Percentiles rank a stretch among this genome's conserved stretches.
phyloP scores from a whole-genome alignment of 2,113 vertebrate genomes.

The Bubo scandiacus region DNA sequence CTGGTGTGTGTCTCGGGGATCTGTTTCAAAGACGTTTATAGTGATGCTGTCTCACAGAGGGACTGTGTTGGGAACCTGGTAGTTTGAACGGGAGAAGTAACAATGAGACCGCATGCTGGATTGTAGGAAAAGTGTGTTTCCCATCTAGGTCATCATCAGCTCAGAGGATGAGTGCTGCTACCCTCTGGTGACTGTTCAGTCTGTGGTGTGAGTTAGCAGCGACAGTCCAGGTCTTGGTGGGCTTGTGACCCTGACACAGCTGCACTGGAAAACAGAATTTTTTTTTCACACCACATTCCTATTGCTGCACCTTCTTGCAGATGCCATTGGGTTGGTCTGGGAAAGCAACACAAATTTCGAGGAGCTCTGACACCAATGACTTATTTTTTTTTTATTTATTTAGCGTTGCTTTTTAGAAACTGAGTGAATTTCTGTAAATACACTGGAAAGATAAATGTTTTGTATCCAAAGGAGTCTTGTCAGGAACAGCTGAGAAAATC shows the following conservation, averaged over 20 bases:
- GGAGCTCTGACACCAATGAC: neutral
- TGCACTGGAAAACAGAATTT: neutral
- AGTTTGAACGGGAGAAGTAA: neutral
- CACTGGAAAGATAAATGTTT: neutral
- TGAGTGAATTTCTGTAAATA: neutral
- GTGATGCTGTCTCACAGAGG: neutral
- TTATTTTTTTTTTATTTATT: neutral
- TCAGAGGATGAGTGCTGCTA: neutral
- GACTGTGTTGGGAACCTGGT: neutral
- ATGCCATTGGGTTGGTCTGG: neutral
- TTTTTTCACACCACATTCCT: neutral
- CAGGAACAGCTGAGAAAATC: constrained; percentile 15
- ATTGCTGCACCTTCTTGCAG: neutral
- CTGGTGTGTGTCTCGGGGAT: accelerated
- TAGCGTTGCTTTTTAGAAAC: neutral
- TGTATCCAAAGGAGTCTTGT: neutral
- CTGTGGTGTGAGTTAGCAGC: neutral
- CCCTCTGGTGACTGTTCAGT: neutral
- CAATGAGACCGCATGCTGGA: accelerated
- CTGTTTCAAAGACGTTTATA: accelerated
- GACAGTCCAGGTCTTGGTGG: neutral
- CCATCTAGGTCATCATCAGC: neutral
- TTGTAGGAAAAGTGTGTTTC: neutral
- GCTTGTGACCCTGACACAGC: accelerated
- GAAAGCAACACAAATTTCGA: neutral